Evolutionary conservation across 2,113 vertebrate genomes (phyloP).

Genomic region (Prionailurus viverrinus): DNA sequence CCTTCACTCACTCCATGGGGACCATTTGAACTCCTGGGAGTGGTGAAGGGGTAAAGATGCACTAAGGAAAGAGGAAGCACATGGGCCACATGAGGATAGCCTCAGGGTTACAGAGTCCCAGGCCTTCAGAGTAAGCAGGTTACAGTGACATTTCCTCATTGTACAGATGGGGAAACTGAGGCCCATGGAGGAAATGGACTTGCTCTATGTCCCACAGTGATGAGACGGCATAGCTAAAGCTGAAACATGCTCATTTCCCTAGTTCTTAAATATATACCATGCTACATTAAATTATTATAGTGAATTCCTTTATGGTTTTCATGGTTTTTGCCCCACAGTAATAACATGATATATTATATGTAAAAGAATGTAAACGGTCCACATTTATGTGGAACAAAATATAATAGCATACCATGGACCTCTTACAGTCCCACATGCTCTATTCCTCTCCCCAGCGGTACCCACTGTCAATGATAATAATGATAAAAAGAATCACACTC

Average conservation of each 20-base stretch:
- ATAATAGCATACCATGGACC: too few relatives aligned
- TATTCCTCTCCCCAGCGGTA: neutral
- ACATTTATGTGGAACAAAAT: neutral
- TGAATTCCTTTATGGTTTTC: neutral
- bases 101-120: neutral
- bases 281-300: neutral
- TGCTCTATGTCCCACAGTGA: neutral
- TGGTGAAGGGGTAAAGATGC: neutral
- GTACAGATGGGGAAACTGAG: neutral
- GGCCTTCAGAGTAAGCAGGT: neutral
- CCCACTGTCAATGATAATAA: neutral
- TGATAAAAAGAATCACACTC: neutral
- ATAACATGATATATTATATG: neutral
- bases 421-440: neutral
- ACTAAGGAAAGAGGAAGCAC: neutral
- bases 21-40: neutral
- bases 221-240: neutral
- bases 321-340: neutral
- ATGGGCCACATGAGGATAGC: neutral
- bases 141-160: neutral
- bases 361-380: neutral
- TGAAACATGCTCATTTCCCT: neutral
- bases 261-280: neutral
- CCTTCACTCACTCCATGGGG: neutral
- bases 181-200: neutral